phyloP scores from a whole-genome alignment of 92 coral and sea anemone species.

The Zoanthus solanderi region DNA sequence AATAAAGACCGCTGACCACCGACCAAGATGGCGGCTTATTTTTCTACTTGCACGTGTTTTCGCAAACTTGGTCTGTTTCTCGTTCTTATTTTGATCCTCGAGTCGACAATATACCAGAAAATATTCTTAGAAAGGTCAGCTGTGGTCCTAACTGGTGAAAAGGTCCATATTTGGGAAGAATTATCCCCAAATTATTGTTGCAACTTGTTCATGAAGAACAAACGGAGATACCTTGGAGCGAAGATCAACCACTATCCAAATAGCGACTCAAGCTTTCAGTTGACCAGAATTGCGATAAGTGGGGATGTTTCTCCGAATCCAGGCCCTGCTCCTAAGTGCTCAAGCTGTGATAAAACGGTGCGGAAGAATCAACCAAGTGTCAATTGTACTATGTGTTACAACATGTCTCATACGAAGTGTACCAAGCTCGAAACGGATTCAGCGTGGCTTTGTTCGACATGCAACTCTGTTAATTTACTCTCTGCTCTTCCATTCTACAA shows the following conservation, averaged over 20 bases:
- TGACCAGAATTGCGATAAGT: neutral
- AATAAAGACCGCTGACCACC: neutral
- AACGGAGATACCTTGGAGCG: constrained; percentile 7
- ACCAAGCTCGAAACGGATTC: too few relatives aligned
- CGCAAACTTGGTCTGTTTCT: neutral
- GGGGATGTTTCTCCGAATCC: constrained; percentile 12
- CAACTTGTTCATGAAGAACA: neutral
- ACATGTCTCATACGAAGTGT: too few relatives aligned
- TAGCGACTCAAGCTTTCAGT: constrained; percentile 18
- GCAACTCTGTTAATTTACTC: too few relatives aligned
- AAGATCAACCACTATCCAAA: constrained; percentile 12
- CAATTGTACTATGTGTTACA: too few relatives aligned
- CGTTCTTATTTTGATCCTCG: neutral
- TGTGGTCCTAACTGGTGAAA: neutral
- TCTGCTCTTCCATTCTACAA: too few relatives aligned
- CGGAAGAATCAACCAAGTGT: too few relatives aligned
- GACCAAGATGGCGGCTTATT: neutral
- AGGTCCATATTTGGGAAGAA: neutral
- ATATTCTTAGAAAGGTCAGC: neutral
- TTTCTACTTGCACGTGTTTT: neutral
- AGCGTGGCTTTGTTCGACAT: too few relatives aligned
- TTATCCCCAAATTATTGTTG: too few relatives aligned
- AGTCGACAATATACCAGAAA: neutral
- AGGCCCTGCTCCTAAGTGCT: neutral
- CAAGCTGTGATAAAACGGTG: too few relatives aligned